Evolutionary conservation across 2,797 vertebrate genomes (phyloP), one percentile per base, ranked within the genome.

Genomic region (Enoplosus armatus): DNA sequence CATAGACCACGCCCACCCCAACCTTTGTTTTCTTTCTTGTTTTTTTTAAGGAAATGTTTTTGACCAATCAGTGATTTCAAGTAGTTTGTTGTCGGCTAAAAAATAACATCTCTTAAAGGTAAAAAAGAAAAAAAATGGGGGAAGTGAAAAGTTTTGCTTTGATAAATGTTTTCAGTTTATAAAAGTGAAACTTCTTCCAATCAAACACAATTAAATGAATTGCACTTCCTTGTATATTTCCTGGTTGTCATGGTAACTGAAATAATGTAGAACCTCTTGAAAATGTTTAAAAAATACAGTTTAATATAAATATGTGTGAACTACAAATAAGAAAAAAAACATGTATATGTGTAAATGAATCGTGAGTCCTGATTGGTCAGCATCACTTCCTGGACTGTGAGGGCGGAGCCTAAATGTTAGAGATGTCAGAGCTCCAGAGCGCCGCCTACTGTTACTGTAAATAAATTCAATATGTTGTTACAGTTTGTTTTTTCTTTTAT

Each of bases 391-490:
- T 82, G 72, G 27, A 60, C 43, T 74, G 12, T 60, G 47, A 51
- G 67, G 85, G 81, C 4, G 45, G 69, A 67, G 60, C 75, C 48
- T 60, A 39, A 71, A 43, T 54, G 29, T 70, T 35, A 22, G 18
- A 58, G 48, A 79, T 72, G 62, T 76, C 80, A 65, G 35, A 80
- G 61, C 72, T 80, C 53, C 22, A 27, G 29, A 74, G 68, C 63
- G 9, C 69, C 63, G 6, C 80, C 87, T 89, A 84, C 87, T 83
- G 72, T 89, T 77, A 8, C 22, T 89, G 88, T 92, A 92, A 83
- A 90, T 91, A 87, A 59, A 43, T 16, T 47, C 45, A 24, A 77
- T 39, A 69, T 71, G 73, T 71, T 80, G 64, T 58, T 24, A 76
- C 20, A 20, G 37, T 75, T 67, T 61, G 12, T 39, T 45, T 54